Base-by-base conservation (phyloP, 2,888 invertebrate genomes). In the Acleris cristana region DNA sequence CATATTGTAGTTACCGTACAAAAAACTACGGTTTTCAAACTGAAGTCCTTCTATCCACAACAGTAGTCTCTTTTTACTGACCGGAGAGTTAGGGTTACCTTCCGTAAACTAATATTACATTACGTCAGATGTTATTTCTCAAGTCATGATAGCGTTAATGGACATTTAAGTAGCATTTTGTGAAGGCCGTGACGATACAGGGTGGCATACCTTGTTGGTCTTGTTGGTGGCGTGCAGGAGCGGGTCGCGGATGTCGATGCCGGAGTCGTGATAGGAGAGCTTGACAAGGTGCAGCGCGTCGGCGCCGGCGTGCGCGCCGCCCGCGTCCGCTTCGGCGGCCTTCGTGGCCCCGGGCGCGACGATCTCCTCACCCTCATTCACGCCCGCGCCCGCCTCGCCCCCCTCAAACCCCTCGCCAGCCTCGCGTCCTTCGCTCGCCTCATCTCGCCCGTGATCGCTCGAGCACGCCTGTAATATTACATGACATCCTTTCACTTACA, bases 251-350 rank as follows among this genome's bases (percentile, higher is more conserved):
- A 97, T 97, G 88, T 97, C 97, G 80, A 97, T 97, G 77, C 97
- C 97, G 14, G 97, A 97, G 93, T 97, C 97, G 88, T 97, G 97
- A 93, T 97, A 97, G 78, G 96, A 96, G 77, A 96, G 95, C 88
- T 97, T 97, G 78, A 95, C 95, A 81, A 96, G 94, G 84, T 95
- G 95, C 60, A 82, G 89, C 18, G 88, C 88, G 71, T 83, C 86
- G 2, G 81, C 83, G 5, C 77, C 79, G 74, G 93, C 89, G 76
- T 84, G 93, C 40, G 74, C 76, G 76, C 94, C 94, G 79, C 94
- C 94, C 66, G 84, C 93, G 78, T 94, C 94, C 67, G 84, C 93
- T 78, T 53, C 53, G 30, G 65, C 71, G 30, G 40, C 74, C 67
- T 8, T 62, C 51, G 16, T 69, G 21, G 16, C 64, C 40, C 53